Evolutionary conservation across 2,888 invertebrate genomes (phyloP).

Genomic region (Atrina japonica): DNA sequence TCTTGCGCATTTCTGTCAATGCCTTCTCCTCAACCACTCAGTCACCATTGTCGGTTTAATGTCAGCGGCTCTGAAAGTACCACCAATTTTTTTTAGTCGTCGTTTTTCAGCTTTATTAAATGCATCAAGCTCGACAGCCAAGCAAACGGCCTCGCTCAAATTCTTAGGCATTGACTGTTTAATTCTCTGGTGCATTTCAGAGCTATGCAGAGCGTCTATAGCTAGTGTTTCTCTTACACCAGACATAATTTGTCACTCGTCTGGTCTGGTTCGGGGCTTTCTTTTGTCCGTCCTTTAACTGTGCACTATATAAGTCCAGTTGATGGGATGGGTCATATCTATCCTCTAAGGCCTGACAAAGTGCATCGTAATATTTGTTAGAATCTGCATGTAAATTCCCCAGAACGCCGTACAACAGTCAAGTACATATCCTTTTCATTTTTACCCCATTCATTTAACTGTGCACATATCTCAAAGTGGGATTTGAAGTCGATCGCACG

Average conservation of each 20-base stretch:
- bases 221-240: conserved; percentile 14
- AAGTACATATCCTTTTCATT: conserved; percentile 10
- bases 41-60: neutral
- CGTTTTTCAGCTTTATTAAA: conserved; percentile 22
- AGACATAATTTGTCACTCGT: neutral
- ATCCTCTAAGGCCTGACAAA: conserved; percentile 6
- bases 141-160: conserved; percentile 3
- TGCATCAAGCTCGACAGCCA: too few species aligned
- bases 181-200: conserved; percentile 9
- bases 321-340: conserved; percentile 8
- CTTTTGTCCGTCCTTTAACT: neutral
- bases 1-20: neutral
- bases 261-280: neutral
- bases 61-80: neutral
- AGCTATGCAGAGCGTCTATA: neutral
- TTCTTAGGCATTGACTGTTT: conserved; percentile 17
- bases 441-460: conserved; percentile 14
- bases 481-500: conserved; percentile 13
- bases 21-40: conserved; percentile 1
- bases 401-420: conserved; percentile 6
- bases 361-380: neutral
- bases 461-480: too few species aligned
- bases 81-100: neutral
- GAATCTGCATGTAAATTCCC: conserved; percentile 7
- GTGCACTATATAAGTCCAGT: too few species aligned